Base-by-base conservation (phyloP, 2,797 vertebrate genomes). In the Eulemur mongoz region DNA sequence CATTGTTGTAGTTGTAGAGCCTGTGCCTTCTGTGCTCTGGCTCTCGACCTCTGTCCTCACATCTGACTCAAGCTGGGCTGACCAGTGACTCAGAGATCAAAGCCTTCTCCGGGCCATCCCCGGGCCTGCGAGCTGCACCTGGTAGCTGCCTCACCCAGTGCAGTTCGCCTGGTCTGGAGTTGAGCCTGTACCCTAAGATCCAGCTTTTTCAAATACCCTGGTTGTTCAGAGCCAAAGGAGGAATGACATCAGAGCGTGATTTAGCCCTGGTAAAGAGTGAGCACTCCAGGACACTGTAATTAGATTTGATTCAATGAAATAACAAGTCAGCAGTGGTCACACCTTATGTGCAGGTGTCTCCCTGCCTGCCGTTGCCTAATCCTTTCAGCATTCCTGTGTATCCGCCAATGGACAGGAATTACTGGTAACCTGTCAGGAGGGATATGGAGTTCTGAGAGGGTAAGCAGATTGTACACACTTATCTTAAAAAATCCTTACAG, bases 231-330 rank as follows among this genome's bases (percentile, higher is more conserved):
- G 69, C 94, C 2, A 0, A 18, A 17, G 38, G 57, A 54, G 4
- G 20, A 57, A 43, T 85, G 94, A 96, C 45, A 12, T 87, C 95
- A 89, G 85, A 73, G 79, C 7, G 15, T 65, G 52, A 91, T 7
- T 61, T 86, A 40, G 11, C 59, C 70, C 32, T 40, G 50, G n/a
- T 4, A 27, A 59, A 61, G 52, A 32, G 27, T n/a, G 35, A 57
- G 63, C n/a, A 76, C 76, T 72, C 54, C 43, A 30, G 40, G 52
- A 80, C 14, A 0, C 59, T 48, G 30, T 90, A 45, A 65, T 92
- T 92, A 78, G 52, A 63, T 38, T 40, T 25, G 4, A 80, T 23
- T 83, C 69, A 27, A 1, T 32, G 48, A 83, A 84, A 70, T 18
- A 22, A 83, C 40, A 54, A 40, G 86, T 22, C 63, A n/a, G 32